Percentiles rank a stretch among this genome's conserved stretches.
These are phyloP conservation scores for Drosophila prostipennis DNA, from an alignment of 2,888 invertebrate genomes.

Conservation along the genomic window DNA sequence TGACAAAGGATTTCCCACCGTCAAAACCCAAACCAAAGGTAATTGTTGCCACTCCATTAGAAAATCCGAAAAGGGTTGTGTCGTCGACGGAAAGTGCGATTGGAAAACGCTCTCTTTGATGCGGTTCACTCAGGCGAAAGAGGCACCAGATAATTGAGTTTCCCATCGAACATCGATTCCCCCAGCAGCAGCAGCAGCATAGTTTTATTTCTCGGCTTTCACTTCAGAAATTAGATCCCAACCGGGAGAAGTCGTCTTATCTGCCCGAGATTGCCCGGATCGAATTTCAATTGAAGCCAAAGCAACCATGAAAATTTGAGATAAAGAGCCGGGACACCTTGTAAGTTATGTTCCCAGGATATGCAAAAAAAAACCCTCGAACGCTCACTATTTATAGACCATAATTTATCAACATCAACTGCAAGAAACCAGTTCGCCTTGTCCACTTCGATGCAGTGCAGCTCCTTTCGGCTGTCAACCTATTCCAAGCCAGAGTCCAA, in stretches of 20 bases:
- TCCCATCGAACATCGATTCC: slow-evolving; percentile 32
- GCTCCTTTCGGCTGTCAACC: slow-evolving; percentile 31
- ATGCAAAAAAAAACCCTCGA: slow-evolving; percentile 30
- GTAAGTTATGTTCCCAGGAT: slow-evolving; percentile 36
- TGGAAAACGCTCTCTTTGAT: slow-evolving; percentile 46
- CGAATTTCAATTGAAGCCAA: slow-evolving; percentile 40
- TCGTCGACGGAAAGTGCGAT: slow-evolving; percentile 6
- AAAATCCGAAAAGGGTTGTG: slow-evolving; percentile 11
- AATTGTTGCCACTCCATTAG: slow-evolving; percentile 49
- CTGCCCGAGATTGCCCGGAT: slow-evolving; percentile 34
- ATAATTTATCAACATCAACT: slow-evolving; percentile 68
- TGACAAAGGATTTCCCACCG: slow-evolving; percentile 21
- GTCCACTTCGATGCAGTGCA: slow-evolving; percentile 14
- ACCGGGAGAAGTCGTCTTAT: slow-evolving; percentile 18
- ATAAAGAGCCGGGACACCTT: slow-evolving; percentile 21
- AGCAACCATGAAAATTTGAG: slow-evolving; percentile 32
- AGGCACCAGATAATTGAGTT: slow-evolving; percentile 40
- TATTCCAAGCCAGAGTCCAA: slow-evolving; percentile 4
- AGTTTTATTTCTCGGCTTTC: slow-evolving; percentile 29
- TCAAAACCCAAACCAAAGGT: slow-evolving; percentile 8
- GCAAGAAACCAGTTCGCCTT: slow-evolving; percentile 59
- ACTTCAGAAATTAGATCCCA: slow-evolving; percentile 36
- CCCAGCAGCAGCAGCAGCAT: not conserved
- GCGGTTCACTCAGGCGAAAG: slow-evolving; percentile 42
- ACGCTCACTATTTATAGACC: slow-evolving; percentile 47